Evolutionary conservation across 2,888 invertebrate genomes (phyloP), one percentile per base, ranked within the genome.

Genomic region (Agriopis marginaria): DNA sequence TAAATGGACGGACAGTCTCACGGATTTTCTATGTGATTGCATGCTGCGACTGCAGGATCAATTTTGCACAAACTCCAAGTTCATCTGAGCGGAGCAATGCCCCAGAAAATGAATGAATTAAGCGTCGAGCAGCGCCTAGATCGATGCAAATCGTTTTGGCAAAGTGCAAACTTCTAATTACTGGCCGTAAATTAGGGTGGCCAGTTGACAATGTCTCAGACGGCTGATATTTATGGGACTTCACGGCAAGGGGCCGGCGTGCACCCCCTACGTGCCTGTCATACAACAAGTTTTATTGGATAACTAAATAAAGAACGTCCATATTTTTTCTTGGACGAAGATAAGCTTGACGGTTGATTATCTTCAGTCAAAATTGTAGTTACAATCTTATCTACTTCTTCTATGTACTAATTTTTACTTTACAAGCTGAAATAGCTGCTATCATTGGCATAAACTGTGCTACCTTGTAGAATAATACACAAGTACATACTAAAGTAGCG

Each of bases 91-190:
- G 9, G 50, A 50, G 50, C 50, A 17, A 17, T 17, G 17, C 39
- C 39, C 32, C 39, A 14, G 40, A 53, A 17, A 60, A 60, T 49
- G 44, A 68, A 53, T 55, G 63, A 59, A 67, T 45, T 47, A 64
- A 63, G 53, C 66, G 54, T 54, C 64, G 45, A 59, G 67, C 63
- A 50, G 75, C 70, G 75, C 70, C 79, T 78, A 88, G 91, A 92
- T 91, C 92, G 92, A 92, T 92, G 91, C 90, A 92, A 93, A 93
- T 93, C 92, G 93, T 88, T 93, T 91, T 92, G 91, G 93, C 92
- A 93, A 90, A 93, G 93, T 93, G 93, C 93, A 93, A 93, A 93
- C 92, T 93, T 91, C 90, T 93, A 93, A 93, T 93, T 93, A 93
- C 92, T 87, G 84, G 91, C 90, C 90, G 92, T 93, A 93, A 92